These are phyloP conservation scores for Pantherophis alleghaniensis DNA, from an alignment of 2,797 vertebrate species.

Conservation along the genomic window DNA sequence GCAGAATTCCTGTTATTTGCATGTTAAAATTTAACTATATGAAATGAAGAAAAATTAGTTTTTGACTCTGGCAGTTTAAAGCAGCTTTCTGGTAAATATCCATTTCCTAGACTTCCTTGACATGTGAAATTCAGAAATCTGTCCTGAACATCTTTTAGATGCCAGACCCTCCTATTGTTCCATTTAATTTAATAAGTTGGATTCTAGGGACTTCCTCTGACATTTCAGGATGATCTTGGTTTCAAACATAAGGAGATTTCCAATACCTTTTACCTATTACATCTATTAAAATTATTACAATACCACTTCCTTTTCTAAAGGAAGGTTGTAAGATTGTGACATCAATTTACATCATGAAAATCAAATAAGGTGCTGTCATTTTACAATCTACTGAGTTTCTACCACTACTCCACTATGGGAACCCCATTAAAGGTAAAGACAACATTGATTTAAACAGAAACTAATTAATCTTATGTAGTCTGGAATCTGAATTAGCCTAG, in stretches of 20 bases:
- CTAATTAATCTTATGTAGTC: not conserved
- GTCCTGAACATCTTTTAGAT: not conserved
- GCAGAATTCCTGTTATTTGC: not conserved
- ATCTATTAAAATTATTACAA: conserved; percentile 21
- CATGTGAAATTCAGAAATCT: not conserved
- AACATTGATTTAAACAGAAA: not conserved
- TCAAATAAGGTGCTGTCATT: not conserved
- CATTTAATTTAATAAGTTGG: not conserved
- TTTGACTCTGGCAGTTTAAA: not conserved
- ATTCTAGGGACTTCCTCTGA: conserved; percentile 15
- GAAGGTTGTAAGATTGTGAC: conserved; percentile 13
- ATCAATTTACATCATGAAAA: not conserved
- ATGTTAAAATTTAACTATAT: not conserved
- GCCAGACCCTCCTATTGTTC: too few relatives aligned
- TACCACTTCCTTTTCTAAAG: not conserved
- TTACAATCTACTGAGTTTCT: not conserved
- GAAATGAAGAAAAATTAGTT: not conserved
- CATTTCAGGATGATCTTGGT: not conserved
- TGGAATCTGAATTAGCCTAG: not conserved
- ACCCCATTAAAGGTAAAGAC: not conserved
- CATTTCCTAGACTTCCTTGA: not conserved
- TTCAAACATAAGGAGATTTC: conserved; percentile 1
- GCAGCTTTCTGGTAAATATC: not conserved
- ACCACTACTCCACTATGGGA: not conserved
- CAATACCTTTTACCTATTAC: not conserved